phyloP scores from a whole-genome alignment of 30 jellyfish, hydroid and myxozoan species.

The Rhopilema esculentum region DNA sequence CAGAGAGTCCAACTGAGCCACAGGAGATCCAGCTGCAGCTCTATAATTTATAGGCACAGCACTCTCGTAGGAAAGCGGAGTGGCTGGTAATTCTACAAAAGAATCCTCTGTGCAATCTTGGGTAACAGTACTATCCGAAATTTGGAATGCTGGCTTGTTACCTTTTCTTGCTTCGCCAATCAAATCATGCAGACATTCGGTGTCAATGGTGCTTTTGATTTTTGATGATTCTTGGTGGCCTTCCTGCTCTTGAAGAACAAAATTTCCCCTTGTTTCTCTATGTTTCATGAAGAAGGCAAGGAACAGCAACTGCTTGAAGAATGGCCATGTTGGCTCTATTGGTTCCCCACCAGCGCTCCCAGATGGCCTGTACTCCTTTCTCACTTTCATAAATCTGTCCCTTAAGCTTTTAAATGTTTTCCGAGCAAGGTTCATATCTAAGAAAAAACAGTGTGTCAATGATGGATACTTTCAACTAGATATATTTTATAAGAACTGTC shows the following conservation, averaged over 20 bases:
- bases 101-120: neutral
- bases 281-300: slow-evolving; percentile 28
- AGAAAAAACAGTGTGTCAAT: neutral
- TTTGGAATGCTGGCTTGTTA: neutral
- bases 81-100: neutral
- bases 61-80: neutral
- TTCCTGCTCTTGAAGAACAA: neutral
- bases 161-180: slow-evolving; percentile 1
- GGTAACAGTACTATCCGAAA: neutral
- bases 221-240: neutral
- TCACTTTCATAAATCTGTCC: slow-evolving; percentile 3
- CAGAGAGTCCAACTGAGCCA: slow-evolving; percentile 3
- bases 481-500: neutral
- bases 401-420: slow-evolving; percentile 26
- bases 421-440: neutral
- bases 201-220: neutral
- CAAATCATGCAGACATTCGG: too few relatives aligned
- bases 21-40: neutral
- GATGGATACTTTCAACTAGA: neutral
- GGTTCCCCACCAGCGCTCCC: slow-evolving; percentile 28
- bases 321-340: slow-evolving; percentile 23
- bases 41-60: slow-evolving; percentile 1
- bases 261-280: slow-evolving; percentile 3
- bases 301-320: slow-evolving; percentile 12
- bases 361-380: slow-evolving; percentile 32